phyloP scores from a whole-genome alignment of 64 coral and sea anemone species.

The Actinia equina region DNA sequence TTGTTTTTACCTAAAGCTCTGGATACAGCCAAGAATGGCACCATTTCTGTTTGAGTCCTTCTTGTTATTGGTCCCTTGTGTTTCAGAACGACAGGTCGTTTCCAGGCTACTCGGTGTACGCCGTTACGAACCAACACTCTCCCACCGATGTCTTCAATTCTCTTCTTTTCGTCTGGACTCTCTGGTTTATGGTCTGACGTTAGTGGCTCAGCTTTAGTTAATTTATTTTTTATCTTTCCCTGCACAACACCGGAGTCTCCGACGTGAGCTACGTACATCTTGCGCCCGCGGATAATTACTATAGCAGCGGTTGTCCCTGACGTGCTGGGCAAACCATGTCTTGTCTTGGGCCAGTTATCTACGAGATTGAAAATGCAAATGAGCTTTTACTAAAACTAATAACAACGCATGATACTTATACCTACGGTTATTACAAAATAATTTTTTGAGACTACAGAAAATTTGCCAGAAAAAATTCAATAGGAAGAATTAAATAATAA shows the following conservation, averaged over 20 bases:
- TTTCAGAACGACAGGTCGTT: constrained; percentile 68
- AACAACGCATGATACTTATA: no score
- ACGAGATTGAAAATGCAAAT: background rate
- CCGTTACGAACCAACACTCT: constrained; percentile 79
- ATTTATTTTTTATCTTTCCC: constrained; percentile 30
- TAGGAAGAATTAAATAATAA: background rate
- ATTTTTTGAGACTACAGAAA: background rate
- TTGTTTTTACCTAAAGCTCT: constrained; percentile 69
- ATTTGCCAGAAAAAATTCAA: background rate
- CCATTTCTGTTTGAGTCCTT: constrained; percentile 83
- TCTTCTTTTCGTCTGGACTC: constrained; percentile 66
- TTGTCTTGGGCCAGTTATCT: constrained; percentile 93
- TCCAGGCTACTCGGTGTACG: constrained; percentile 84
- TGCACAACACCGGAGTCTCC: constrained; percentile 84
- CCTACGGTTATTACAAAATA: background rate
- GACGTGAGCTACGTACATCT: constrained; percentile 89
- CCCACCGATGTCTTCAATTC: constrained; percentile 78
- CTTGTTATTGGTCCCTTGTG: constrained; percentile 87
- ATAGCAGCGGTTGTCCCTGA: constrained; percentile 79
- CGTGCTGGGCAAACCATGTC: constrained; percentile 89
- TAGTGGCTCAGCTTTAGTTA: constrained; percentile 52
- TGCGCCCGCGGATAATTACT: constrained; percentile 74
- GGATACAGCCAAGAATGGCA: constrained; percentile 86
- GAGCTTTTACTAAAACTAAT: background rate
- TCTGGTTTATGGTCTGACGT: constrained; percentile 96